Base-by-base conservation (phyloP, 2,113 vertebrate species). In the Macrotus californicus region DNA sequence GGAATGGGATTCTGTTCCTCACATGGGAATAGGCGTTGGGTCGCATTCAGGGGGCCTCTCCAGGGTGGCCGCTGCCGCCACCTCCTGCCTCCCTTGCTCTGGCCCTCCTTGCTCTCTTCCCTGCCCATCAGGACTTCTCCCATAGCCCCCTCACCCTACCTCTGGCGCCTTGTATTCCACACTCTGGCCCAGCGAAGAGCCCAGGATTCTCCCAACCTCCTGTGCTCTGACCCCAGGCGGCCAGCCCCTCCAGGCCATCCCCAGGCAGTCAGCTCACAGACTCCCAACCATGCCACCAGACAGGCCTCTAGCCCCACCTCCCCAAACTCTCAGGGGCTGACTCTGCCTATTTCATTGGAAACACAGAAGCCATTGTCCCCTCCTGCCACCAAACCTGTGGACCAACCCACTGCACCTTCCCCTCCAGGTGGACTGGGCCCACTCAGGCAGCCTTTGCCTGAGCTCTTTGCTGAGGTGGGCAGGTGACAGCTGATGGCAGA, bases 31-130 rank as follows among this genome's bases (percentile, higher is more conserved):
- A 59, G 46, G 43, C 10, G 22, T 26, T 61, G 6, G 29, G 34
- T 14, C 14, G 29, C 26, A 41, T 3, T 43, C 10, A 21, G 15
- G 4, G 15, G 46, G 52, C 43, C 19, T 87, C 41, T 89, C 26
- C 9, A 14, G 24, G n/a, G 54, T 31, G 50, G 18, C 31, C 0
- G 0, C 31, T 14, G 4, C 0, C 11, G 54, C 36, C 15, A 50
- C 77, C 31, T 64, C 90, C 75, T n/a, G 69, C 50, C 36, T 72
- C 31, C n/a, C 61, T 66, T 43, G 36, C 43, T 66, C 22, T 31
- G 24, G 36, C 39, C 22, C 0, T 34, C 36, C 41, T 9, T 22
- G 7, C 34, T 81, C 59, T 24, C 50, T 48, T 67, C 76, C 31
- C 34, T n/a, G 41, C 41, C 61, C 31, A 2, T 6, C 2, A 3